Conservation (phyloP, 2,888 invertebrate genomes). For the Agrochola lychnidis region DNA sequence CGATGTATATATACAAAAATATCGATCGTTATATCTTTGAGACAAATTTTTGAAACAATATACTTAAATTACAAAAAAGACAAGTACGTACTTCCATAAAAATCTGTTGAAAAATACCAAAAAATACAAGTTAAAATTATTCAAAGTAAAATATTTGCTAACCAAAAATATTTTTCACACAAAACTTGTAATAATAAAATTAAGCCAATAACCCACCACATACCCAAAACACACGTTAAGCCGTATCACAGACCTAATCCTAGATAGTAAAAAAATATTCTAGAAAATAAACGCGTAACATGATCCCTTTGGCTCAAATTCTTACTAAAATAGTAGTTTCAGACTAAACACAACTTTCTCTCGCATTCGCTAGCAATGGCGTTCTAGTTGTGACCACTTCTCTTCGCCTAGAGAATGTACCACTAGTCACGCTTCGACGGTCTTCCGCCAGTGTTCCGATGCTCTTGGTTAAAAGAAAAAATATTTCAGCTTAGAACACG, state of each 20-base stretch:
- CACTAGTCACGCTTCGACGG: conserved; percentile 85
- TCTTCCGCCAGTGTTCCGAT: conserved; percentile 85
- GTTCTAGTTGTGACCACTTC: conserved; percentile 94
- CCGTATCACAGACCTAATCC: conserved; percentile 59
- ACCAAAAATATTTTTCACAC: too few species aligned
- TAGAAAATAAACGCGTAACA: conserved; percentile 56
- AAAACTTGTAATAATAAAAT: not conserved
- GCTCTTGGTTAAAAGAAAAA: conserved; percentile 74
- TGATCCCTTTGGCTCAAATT: conserved; percentile 68
- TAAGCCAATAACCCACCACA: not conserved
- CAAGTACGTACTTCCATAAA: not conserved
- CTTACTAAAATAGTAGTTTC: conserved; percentile 51
- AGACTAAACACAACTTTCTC: conserved; percentile 93
- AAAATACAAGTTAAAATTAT: not conserved
- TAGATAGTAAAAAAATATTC: conserved; percentile 64
- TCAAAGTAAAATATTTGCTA: not conserved
- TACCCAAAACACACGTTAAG: conserved; percentile 39
- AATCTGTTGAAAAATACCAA: not conserved
- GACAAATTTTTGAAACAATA: conserved; percentile 5
- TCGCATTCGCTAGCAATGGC: conserved; percentile 92
- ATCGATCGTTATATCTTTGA: conserved; percentile 40
- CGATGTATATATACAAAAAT: conserved; percentile 67
- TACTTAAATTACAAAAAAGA: not conserved
- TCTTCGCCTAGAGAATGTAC: conserved; percentile 87
- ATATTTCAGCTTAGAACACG: not conserved